Base-by-base conservation (phyloP, 2,888 invertebrate species). In the Creontiades dilutus region DNA sequence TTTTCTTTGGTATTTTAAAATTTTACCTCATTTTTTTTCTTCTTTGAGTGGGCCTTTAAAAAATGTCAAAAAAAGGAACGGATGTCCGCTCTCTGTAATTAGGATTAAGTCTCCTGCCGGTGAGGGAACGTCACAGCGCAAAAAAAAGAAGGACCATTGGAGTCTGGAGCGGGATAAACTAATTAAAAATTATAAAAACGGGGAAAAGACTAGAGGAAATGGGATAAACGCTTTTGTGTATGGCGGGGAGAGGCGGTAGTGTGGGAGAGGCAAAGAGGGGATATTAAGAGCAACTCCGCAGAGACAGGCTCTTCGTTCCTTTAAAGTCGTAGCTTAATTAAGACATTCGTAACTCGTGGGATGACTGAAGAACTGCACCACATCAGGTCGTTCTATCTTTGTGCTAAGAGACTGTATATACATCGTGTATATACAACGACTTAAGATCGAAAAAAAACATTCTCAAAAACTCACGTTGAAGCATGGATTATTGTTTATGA, bases 21-120 rank as follows among this genome's bases (percentile, higher is more conserved):
- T 37, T 37, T 37, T 4, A 52, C 11, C 16, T 16, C 57, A 57
- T 23, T 52, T 3, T 19, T 68, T 68, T 68, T 68, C 23, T 23
- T 68, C 68, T 68, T 19, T 23, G 9, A 12, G 23, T 23, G 27
- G 23, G n/a, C 61, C n/a, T 61, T 23, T 37, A 68, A 19, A 23
- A 68, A 23, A 68, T 68, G 68, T 68, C 68, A 68, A 19, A 27
- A 37, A 37, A 68, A 68, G 68, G 68, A 68, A 23, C 68, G 68
- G 68, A 68, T 68, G 68, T 68, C 68, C 68, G 68, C 68, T 19
- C 11, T 23, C 9, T 68, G 23, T 68, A 68, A 68, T 68, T 68
- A 68, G 68, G 68, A 68, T 68, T 68, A 23, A 23, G 23, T 68
- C 23, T 27, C 27, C 68, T 68, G 68, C 12, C 23, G 68, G 23